These are phyloP conservation scores for Sarcophaga caerulescens DNA, from an alignment of 2,888 invertebrate species.

Conservation along the genomic window DNA sequence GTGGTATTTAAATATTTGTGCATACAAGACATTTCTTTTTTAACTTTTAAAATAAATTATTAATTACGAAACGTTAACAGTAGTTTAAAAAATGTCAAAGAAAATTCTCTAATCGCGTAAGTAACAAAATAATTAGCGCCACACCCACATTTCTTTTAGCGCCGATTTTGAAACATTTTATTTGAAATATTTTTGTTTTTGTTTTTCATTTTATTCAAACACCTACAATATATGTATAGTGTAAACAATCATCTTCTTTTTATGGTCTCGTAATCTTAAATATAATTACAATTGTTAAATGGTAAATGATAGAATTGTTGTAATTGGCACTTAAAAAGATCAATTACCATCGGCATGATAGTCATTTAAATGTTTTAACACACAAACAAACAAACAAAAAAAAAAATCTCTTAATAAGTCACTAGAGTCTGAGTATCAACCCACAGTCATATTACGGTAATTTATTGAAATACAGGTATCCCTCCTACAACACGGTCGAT, in stretches of 20 bases:
- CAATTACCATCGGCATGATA: conserved; percentile 33
- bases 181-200: neutral
- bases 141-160: conserved; percentile 13
- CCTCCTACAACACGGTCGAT: no score
- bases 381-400: neutral
- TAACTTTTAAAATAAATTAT: neutral
- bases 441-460: no score
- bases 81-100: conserved; percentile 29
- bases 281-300: neutral
- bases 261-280: conserved; percentile 23
- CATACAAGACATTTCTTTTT: no score
- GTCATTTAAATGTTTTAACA: neutral
- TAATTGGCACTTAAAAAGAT: conserved; percentile 52
- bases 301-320: conserved; percentile 3
- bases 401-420: no score
- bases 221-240: conserved; percentile 29
- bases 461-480: no score
- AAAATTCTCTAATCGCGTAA: neutral
- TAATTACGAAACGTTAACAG: conserved; percentile 10
- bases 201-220: conserved; percentile 12
- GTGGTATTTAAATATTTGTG: no score
- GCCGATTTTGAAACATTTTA: conserved; percentile 13
- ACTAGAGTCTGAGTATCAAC: no score
- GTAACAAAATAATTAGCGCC: conserved; percentile 24
- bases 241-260: neutral